A percentile compares a stretch with the other conserved stretches of the same genome.
These are phyloP conservation scores for Perizoma flavofasciatum DNA, from an alignment of 2,888 invertebrate genomes.

Conservation along the genomic window DNA sequence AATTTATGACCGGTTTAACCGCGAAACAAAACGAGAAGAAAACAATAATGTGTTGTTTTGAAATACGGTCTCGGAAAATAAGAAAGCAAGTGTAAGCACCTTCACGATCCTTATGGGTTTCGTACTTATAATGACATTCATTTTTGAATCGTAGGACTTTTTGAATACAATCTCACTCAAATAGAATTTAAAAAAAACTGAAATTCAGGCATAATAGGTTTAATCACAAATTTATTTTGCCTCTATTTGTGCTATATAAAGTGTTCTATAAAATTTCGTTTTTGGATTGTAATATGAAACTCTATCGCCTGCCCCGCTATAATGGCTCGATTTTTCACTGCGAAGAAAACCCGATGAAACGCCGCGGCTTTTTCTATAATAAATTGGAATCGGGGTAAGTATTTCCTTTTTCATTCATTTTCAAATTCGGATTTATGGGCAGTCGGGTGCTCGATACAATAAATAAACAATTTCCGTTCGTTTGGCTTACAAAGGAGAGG, in stretches of 20 bases:
- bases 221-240: no score
- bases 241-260: no score
- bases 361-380: slow-evolving; percentile 62
- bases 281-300: slow-evolving; percentile 6
- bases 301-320: slow-evolving; percentile 45
- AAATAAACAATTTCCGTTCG: slow-evolving; percentile 41
- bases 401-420: slow-evolving; percentile 56
- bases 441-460: slow-evolving; percentile 39
- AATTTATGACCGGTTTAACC: slow-evolving; percentile 73
- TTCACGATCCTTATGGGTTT: neutral
- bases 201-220: no score
- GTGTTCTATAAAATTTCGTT: neutral
- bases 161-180: no score
- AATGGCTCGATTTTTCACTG: slow-evolving; percentile 78
- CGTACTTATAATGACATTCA: no score
- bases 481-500: slow-evolving; percentile 31
- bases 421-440: slow-evolving; percentile 44
- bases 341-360: slow-evolving; percentile 69
- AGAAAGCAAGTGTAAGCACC: slow-evolving; percentile 8
- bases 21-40: slow-evolving; percentile 70
- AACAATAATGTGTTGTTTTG: slow-evolving; percentile 81
- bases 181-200: no score
- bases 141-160: no score
- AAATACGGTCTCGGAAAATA: slow-evolving; percentile 68
- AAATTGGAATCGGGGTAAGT: slow-evolving; percentile 64